Percentiles rank a stretch among this genome's conserved stretches.
These are phyloP conservation scores for Cyprinus carpio DNA, from an alignment of 2,113 vertebrate species.

Conservation along the genomic window DNA sequence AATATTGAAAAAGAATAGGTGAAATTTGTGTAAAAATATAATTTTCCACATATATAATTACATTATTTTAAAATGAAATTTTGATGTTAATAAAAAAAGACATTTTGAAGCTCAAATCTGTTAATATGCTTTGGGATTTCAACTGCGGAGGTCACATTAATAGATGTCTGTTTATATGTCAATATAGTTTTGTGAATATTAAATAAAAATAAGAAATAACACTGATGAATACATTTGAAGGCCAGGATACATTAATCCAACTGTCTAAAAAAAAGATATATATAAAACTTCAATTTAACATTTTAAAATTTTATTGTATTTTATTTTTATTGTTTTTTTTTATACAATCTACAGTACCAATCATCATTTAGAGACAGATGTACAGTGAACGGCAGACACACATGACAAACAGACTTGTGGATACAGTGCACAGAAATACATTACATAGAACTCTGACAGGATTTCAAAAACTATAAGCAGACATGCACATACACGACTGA, in stretches of 20 bases:
- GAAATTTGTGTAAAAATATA: too few relatives aligned
- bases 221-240: not conserved
- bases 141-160: not conserved
- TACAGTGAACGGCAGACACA: constrained; percentile 52
- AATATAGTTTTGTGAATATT: not conserved
- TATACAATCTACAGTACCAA: constrained; percentile 56
- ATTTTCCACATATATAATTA: too few relatives aligned
- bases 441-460: constrained; percentile 20
- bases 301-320: constrained; percentile 43
- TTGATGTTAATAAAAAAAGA: not conserved
- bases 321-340: too few relatives aligned
- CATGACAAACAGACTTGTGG: constrained; percentile 46
- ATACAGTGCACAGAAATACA: constrained; percentile 51
- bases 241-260: constrained; percentile 25
- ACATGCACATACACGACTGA: constrained; percentile 42
- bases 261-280: not conserved
- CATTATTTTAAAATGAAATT: not conserved
- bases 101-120: not conserved
- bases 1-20: not conserved
- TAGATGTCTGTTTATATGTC: not conserved
- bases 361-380: constrained; percentile 57
- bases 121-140: not conserved
- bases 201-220: not conserved
- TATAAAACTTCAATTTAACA: constrained; percentile 49
- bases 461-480: constrained; percentile 30